Percentiles rank a stretch among this genome's conserved stretches.
Evolutionary conservation across 2,113 vertebrate genomes (phyloP).

Genomic region (Podarcis raffonei): DNA sequence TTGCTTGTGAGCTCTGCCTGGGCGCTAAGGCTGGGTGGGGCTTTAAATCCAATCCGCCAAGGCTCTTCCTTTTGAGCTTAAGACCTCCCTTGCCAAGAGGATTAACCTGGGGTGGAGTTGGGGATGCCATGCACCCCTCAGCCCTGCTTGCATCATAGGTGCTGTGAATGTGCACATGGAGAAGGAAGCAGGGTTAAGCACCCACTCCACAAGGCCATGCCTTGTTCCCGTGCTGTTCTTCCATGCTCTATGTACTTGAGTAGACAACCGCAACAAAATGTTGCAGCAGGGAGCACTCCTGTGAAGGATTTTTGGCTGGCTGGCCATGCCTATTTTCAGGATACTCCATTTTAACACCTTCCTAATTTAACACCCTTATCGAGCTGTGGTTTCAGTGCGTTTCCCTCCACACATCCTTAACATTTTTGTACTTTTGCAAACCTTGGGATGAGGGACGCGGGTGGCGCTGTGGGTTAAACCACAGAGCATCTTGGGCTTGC

Average conservation of each 20-base stretch:
- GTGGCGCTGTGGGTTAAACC: too few relatives aligned
- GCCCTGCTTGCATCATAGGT: neutral
- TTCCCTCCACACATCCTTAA: too few relatives aligned
- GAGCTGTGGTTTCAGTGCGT: neutral
- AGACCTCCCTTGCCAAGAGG: neutral
- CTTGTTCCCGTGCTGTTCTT: neutral
- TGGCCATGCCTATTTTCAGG: too few relatives aligned
- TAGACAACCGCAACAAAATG: neutral
- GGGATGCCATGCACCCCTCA: neutral
- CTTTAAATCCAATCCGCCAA: neutral
- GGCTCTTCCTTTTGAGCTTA: neutral
- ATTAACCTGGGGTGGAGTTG: neutral
- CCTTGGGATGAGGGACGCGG: too few relatives aligned
- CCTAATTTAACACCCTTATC: too few relatives aligned
- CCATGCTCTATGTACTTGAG: neutral
- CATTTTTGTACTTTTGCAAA: neutral
- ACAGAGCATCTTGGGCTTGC: too few relatives aligned
- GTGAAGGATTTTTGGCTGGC: neutral
- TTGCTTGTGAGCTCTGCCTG: neutral
- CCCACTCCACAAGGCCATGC: too few relatives aligned
- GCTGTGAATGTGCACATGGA: neutral
- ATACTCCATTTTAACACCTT: too few relatives aligned
- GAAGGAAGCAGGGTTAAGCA: neutral
- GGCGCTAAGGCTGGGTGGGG: neutral
- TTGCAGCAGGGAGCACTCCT: neutral